Evolutionary conservation across 2,888 invertebrate genomes (phyloP), one percentile per base, ranked within the genome.

Genomic region (Drosophila emarginata): DNA sequence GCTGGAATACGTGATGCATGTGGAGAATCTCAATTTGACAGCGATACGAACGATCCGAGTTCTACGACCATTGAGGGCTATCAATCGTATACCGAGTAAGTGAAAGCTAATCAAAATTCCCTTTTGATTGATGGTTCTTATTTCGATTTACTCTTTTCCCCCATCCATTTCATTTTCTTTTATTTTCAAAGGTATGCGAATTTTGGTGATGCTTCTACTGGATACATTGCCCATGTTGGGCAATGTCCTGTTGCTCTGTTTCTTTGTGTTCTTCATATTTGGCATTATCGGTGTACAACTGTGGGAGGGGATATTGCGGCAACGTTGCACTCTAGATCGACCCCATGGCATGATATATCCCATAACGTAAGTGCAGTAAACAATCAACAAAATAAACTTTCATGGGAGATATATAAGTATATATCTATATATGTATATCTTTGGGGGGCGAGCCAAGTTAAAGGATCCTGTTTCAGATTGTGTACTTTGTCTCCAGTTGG

Each of bases 241-340:
- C 78, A 99, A 99, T 93, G 99, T 99, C 60, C 93, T 99, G 79
- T 94, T 99, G 79, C 94, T 99, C 76, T 99, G 99, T 93, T 99
- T 99, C 94, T 99, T 99, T 94, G 99, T 99, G 70, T 99, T 99
- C 95, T 99, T 99, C 94, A 99, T 99, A 92, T 99, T 99, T 91
- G 99, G 99, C 79, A 99, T 99, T 91, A 97, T 99, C 84, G 99
- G 99, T 18, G 99, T 99, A 45, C 99, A 99, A 92, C 94, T 99
- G 60, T 99, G 99, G 99, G 97, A 99, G 92, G 99, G 99, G 56
- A 97, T 99, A 73, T 93, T 99, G 62, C 93, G 99, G 78, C 98
- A 99, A 92, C 95, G 99, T 67, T 99, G 99, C 92, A 97, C 96
- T 91, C 94, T 97, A 70, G 94, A 95, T 75, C 93, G 95, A 76